Evolutionary conservation across 2,113 vertebrate species (phyloP).

Genomic region (Porphyrio hochstetteri): DNA sequence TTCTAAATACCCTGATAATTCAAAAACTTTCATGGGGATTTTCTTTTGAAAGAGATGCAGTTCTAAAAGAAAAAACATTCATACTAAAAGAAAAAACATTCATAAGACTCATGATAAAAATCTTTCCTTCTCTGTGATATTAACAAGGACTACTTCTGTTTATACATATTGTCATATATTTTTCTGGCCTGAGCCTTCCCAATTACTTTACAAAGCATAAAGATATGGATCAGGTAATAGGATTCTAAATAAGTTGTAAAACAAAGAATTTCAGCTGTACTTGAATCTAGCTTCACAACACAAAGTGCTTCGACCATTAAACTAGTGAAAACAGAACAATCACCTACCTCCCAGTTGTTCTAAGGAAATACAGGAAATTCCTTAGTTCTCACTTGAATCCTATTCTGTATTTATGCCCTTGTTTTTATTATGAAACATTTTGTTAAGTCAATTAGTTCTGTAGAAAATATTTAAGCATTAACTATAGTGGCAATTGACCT

Average conservation of each 20-base stretch:
- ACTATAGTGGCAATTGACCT: background rate
- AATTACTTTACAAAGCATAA: background rate
- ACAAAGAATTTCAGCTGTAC: background rate
- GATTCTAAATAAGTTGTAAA: background rate
- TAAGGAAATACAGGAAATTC: background rate
- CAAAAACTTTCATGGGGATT: background rate
- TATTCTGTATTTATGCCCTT: background rate
- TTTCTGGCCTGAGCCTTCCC: background rate
- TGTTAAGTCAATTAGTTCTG: background rate
- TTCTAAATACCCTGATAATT: background rate
- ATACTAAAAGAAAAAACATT: background rate
- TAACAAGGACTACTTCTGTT: background rate
- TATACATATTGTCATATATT: background rate
- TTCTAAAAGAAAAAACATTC: background rate
- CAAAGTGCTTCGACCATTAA: background rate
- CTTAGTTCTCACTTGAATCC: background rate
- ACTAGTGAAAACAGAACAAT: background rate
- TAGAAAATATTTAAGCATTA: background rate
- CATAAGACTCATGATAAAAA: background rate
- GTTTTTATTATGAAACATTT: background rate
- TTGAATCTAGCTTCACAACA: background rate
- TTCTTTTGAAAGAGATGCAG: background rate
- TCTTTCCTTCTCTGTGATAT: background rate
- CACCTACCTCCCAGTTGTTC: background rate
- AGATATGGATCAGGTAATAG: background rate